These are phyloP conservation scores for Chaenocephalus aceratus DNA, from an alignment of 2,113 vertebrate genomes.

Conservation along the genomic window DNA sequence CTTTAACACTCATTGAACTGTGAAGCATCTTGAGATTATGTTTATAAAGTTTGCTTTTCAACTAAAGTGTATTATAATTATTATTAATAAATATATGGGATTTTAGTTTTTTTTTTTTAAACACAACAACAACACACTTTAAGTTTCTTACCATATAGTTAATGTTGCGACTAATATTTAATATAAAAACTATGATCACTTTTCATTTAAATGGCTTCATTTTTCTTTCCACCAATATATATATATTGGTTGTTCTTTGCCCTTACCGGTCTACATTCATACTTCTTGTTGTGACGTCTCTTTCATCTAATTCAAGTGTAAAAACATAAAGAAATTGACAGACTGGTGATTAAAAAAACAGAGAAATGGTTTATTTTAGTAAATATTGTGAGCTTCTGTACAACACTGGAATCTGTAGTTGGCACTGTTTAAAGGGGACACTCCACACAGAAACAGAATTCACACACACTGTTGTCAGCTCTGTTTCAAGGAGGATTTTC, in stretches of 20 bases:
- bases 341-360: conserved; percentile 62
- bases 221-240: neutral
- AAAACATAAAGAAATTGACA: neutral
- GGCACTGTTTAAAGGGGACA: conserved; percentile 83
- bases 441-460: conserved; percentile 74
- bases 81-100: too few species aligned
- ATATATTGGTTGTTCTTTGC: neutral
- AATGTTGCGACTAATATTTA: neutral
- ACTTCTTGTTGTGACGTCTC: neutral
- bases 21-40: too few species aligned
- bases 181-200: neutral
- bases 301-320: neutral
- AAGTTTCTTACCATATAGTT: too few species aligned
- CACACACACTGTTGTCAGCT: conserved; percentile 8
- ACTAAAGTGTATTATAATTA: too few species aligned
- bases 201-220: neutral
- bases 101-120: too few species aligned
- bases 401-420: conserved; percentile 88
- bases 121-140: too few species aligned
- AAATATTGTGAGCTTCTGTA: conserved; percentile 88
- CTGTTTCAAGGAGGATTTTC: conserved; percentile 1
- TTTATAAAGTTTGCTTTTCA: too few species aligned
- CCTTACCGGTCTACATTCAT: neutral
- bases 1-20: too few species aligned
- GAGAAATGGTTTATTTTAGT: conserved; percentile 73